phyloP scores from a whole-genome alignment of 2,113 vertebrate genomes.

The Scomber colias region DNA sequence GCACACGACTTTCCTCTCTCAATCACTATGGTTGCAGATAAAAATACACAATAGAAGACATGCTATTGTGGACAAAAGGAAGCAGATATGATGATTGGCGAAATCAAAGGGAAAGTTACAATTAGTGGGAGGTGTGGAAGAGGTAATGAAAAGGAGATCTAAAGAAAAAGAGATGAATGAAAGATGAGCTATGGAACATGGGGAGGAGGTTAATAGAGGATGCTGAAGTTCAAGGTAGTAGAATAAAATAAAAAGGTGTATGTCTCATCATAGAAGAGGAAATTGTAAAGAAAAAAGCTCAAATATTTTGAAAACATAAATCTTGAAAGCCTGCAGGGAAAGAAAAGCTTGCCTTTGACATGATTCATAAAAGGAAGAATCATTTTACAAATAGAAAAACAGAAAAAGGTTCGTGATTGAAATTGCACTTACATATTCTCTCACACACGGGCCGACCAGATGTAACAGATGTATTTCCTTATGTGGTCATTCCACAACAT shows the following conservation, averaged over 20 bases:
- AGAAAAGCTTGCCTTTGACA: no score
- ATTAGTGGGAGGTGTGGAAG: slow-evolving; percentile 24
- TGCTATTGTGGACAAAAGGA: slow-evolving; percentile 5
- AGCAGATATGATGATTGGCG: slow-evolving; percentile 10
- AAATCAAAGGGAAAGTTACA: slow-evolving; percentile 36
- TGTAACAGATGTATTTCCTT: background rate
- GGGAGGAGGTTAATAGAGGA: no score
- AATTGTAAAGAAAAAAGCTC: no score
- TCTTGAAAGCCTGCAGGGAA: no score
- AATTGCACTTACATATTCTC: background rate
- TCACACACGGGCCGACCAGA: background rate
- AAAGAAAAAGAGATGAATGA: slow-evolving; percentile 28
- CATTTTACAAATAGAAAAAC: no score
- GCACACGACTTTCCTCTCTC: background rate
- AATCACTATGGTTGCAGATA: slow-evolving; percentile 25
- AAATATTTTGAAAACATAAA: no score
- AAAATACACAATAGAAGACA: slow-evolving; percentile 16
- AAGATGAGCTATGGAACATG: no score
- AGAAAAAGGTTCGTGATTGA: background rate
- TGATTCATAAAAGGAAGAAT: no score
- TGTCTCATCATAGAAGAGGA: no score
- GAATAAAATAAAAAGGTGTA: no score
- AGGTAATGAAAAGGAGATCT: slow-evolving; percentile 21
- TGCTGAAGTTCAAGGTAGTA: no score
- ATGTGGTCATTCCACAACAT: slow-evolving; percentile 6